phyloP scores from a whole-genome alignment of 2,888 invertebrate genomes.

The Agrypnus murinus region DNA sequence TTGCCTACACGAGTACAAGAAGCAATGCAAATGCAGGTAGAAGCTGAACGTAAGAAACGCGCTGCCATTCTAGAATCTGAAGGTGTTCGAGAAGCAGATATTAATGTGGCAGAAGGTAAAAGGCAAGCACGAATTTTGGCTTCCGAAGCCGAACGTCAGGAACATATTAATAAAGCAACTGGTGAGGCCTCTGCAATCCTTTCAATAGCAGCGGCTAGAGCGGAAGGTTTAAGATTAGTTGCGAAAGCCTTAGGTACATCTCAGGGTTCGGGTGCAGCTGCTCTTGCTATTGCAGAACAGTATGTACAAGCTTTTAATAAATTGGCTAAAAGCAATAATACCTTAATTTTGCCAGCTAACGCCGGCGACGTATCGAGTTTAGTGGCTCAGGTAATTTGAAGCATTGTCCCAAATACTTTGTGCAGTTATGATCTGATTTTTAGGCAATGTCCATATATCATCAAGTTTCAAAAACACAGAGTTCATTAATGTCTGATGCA shows the following conservation, averaged over 20 bases:
- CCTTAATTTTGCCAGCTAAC: constrained; percentile 94
- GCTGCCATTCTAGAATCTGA: constrained; percentile 98
- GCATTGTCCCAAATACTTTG: too few species aligned
- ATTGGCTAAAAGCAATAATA: constrained; percentile 94
- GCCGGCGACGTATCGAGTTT: constrained; percentile 86
- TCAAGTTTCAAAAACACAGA: constrained; percentile 71
- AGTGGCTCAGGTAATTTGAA: constrained; percentile 82
- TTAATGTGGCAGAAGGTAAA: constrained; percentile 98
- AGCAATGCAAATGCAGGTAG: constrained; percentile 99
- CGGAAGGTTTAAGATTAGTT: constrained; percentile 86
- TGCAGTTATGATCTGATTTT: constrained; percentile 59
- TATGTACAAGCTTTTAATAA: constrained; percentile 96
- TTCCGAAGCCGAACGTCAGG: constrained; percentile 95
- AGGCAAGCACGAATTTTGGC: constrained; percentile 92
- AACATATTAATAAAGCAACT: constrained; percentile 94
- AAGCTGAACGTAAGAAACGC: constrained; percentile 97
- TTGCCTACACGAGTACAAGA: constrained; percentile 94
- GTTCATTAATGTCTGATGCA: constrained; percentile 33
- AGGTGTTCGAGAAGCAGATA: constrained; percentile 91
- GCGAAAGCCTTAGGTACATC: constrained; percentile 77
- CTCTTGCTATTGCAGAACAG: constrained; percentile 94
- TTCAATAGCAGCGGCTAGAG: constrained; percentile 93
- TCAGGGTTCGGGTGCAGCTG: constrained; percentile 91
- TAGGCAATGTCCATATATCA: constrained; percentile 79
- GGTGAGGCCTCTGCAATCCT: constrained; percentile 95